Percentiles rank a stretch among this genome's conserved stretches.
Conservation (phyloP, 2,888 invertebrate genomes). For the Ashinkailepas kermadecensis region DNA sequence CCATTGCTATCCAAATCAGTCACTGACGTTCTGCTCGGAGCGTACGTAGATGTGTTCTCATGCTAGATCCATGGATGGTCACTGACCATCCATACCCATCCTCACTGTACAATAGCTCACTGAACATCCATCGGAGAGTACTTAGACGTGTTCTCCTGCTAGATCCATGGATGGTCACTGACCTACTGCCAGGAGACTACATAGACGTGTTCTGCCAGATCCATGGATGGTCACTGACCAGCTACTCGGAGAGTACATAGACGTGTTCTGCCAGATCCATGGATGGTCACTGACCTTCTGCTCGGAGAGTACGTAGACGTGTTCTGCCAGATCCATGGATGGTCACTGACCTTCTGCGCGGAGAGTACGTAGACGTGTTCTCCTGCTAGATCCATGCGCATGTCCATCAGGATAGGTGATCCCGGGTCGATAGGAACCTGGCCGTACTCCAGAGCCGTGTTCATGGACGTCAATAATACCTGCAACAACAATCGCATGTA, state of each 20-base stretch:
- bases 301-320: background rate
- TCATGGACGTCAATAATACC: background rate
- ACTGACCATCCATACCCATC: too few relatives aligned
- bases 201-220: too few relatives aligned
- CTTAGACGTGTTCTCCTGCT: background rate
- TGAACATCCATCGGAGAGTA: too few relatives aligned
- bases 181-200: background rate
- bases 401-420: background rate
- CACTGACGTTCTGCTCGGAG: too few relatives aligned
- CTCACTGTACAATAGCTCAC: too few relatives aligned
- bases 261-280: too few relatives aligned
- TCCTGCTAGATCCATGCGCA: conserved; percentile 9
- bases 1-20: too few relatives aligned
- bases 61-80: too few relatives aligned
- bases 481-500: background rate
- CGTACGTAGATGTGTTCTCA: too few relatives aligned
- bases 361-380: conserved; percentile 18
- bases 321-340: background rate
- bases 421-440: background rate
- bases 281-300: too few relatives aligned
- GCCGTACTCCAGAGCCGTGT: background rate
- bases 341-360: background rate
- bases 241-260: too few relatives aligned
- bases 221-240: too few relatives aligned
- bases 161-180: background rate